Evolutionary conservation across 2,888 invertebrate genomes (phyloP).

Genomic region (Drosophila cracens): DNA sequence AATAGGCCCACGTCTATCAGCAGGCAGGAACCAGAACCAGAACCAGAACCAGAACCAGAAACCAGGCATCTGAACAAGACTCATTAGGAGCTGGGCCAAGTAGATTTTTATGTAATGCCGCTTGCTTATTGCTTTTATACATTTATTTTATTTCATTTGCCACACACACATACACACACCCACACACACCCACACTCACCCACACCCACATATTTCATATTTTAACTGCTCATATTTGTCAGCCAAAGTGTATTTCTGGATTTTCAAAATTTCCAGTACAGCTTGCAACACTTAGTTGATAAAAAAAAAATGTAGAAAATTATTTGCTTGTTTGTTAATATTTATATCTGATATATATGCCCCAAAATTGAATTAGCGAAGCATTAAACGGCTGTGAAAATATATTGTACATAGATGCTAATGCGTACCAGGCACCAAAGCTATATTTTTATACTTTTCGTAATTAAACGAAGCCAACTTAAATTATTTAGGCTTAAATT

Average conservation of each 20-base stretch:
- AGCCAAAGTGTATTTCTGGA: conserved; percentile 24
- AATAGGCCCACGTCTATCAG: conserved; percentile 69
- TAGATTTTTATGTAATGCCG: conserved; percentile 80
- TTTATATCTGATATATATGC: no score
- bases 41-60: conserved; percentile 38
- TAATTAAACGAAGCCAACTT: background rate
- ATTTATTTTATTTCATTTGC: conserved; percentile 79
- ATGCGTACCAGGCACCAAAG: background rate
- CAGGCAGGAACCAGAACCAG: conserved; percentile 44
- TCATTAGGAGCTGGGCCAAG: conserved; percentile 76
- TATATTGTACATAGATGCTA: background rate
- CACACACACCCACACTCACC: background rate
- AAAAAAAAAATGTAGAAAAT: background rate
- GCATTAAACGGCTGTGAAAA: background rate
- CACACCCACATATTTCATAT: conserved; percentile 40
- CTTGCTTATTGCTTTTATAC: conserved; percentile 79
- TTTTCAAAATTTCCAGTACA: background rate
- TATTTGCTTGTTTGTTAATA: background rate
- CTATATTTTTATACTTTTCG: background rate
- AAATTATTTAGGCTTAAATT: background rate
- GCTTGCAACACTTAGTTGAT: background rate
- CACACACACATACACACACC: conserved; percentile 23
- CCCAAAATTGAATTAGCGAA: background rate
- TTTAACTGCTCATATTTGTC: conserved; percentile 31
- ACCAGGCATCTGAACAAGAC: conserved; percentile 43